Percentiles rank a stretch among this genome's conserved stretches.
Conservation (phyloP, 2,888 invertebrate genomes). For the Diploptera punctata region DNA sequence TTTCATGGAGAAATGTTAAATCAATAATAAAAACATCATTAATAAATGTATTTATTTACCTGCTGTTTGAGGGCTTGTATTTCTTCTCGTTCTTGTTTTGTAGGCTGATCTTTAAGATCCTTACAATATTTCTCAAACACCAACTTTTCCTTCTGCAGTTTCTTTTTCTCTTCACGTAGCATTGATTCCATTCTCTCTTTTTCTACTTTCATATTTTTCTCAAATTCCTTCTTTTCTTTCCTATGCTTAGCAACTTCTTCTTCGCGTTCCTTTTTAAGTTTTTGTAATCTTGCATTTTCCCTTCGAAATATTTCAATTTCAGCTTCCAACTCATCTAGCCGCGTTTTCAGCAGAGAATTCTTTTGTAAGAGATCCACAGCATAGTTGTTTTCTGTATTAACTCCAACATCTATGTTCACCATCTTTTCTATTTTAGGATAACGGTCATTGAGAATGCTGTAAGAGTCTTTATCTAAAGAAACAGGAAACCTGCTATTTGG, state of each 20-base stretch:
- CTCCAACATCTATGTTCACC: neutral
- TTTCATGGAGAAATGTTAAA: too few species aligned
- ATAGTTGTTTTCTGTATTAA: neutral
- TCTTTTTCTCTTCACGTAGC: constrained; percentile 73
- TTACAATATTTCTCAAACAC: constrained; percentile 71
- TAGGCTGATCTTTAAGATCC: constrained; percentile 69
- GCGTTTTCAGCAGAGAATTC: constrained; percentile 59
- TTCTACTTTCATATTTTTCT: constrained; percentile 63
- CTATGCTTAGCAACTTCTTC: constrained; percentile 61
- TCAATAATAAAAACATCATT: too few species aligned
- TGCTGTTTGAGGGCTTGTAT: constrained; percentile 68
- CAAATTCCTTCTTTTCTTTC: constrained; percentile 63
- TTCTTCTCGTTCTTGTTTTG: constrained; percentile 74
- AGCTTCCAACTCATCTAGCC: constrained; percentile 69
- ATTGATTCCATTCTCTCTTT: constrained; percentile 68
- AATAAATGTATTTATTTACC: too few species aligned
- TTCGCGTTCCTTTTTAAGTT: constrained; percentile 54
- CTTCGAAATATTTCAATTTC: constrained; percentile 64
- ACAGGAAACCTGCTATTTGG: neutral
- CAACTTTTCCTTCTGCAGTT: constrained; percentile 68
- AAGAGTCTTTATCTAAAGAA: neutral
- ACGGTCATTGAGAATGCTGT: neutral
- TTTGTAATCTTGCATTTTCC: constrained; percentile 59
- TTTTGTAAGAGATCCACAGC: constrained; percentile 16
- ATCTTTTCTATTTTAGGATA: neutral